Evolutionary conservation across 2,113 vertebrate genomes (phyloP).

Genomic region (Manacus vitellinus): DNA sequence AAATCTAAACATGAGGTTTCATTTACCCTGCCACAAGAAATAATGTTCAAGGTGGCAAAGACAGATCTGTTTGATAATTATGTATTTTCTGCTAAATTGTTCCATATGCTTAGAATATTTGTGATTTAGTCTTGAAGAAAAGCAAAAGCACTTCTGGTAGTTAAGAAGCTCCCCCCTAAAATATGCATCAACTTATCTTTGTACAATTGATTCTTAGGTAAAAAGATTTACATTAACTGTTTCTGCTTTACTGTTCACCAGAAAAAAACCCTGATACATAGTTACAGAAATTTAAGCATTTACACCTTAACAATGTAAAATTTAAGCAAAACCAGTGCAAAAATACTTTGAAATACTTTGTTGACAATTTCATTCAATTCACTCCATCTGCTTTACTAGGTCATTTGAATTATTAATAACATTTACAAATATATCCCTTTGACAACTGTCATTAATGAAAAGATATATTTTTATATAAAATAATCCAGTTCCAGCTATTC

Average conservation of each 20-base stretch:
- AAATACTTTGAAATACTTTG: neutral
- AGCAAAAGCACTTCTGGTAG: neutral
- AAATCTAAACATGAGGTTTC: constrained; percentile 50
- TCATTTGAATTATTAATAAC: neutral
- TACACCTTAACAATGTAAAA: neutral
- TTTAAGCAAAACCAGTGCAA: neutral
- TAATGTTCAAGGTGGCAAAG: constrained; percentile 60
- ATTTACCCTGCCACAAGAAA: constrained; percentile 51
- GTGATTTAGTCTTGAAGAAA: constrained; percentile 20
- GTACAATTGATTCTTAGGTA: neutral
- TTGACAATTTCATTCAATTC: neutral
- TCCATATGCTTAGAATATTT: constrained; percentile 42
- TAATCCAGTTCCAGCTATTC: neutral
- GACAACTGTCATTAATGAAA: neutral
- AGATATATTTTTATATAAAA: neutral
- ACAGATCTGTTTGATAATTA: constrained; percentile 56
- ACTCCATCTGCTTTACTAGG: neutral
- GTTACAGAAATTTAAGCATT: neutral
- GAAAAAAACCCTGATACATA: neutral
- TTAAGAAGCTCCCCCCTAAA: neutral
- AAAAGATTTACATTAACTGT: neutral
- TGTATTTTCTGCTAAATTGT: constrained; percentile 32
- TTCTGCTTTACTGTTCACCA: neutral
- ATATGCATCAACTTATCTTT: neutral
- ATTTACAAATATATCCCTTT: neutral